Conservation (phyloP, 2,888 invertebrate species). For the Troides aeacus region DNA sequence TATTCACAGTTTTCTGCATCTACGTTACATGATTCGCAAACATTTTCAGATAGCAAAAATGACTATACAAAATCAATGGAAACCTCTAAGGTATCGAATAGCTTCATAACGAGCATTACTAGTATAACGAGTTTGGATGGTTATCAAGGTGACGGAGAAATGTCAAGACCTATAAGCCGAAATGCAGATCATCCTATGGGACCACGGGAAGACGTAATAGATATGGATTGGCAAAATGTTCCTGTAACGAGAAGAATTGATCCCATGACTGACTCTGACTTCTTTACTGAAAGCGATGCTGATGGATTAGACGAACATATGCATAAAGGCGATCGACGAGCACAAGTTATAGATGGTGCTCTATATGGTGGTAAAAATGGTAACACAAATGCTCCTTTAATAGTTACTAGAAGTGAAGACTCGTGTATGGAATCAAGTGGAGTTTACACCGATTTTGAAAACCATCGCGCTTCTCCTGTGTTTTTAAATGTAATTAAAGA, state of each 20-base stretch:
- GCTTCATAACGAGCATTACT: conserved; percentile 93
- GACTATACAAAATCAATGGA: conserved; percentile 81
- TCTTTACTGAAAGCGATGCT: conserved; percentile 94
- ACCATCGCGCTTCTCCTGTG: conserved; percentile 76
- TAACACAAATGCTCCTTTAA: conserved; percentile 76
- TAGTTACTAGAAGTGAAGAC: conserved; percentile 83
- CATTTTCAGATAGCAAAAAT: conserved; percentile 79
- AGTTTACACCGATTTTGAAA: conserved; percentile 92
- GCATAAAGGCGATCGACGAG: conserved; percentile 85
- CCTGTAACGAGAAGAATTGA: conserved; percentile 85
- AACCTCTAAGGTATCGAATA: conserved; percentile 84
- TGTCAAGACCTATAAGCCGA: conserved; percentile 91
- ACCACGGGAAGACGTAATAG: conserved; percentile 73
- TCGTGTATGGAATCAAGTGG: conserved; percentile 94
- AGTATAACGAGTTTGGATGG: conserved; percentile 95
- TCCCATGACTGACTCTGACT: conserved; percentile 95
- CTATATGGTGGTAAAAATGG: conserved; percentile 88
- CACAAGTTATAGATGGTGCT: conserved; percentile 93
- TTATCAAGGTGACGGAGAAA: conserved; percentile 95
- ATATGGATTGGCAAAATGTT: conserved; percentile 80
- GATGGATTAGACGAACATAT: conserved; percentile 89
- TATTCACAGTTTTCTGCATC: conserved; percentile 75
- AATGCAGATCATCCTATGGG: conserved; percentile 87
- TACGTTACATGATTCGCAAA: conserved; percentile 77
- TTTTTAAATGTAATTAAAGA: conserved; percentile 82